Base-by-base conservation (phyloP, 2,113 vertebrate genomes). In the Vicugna pacos region DNA sequence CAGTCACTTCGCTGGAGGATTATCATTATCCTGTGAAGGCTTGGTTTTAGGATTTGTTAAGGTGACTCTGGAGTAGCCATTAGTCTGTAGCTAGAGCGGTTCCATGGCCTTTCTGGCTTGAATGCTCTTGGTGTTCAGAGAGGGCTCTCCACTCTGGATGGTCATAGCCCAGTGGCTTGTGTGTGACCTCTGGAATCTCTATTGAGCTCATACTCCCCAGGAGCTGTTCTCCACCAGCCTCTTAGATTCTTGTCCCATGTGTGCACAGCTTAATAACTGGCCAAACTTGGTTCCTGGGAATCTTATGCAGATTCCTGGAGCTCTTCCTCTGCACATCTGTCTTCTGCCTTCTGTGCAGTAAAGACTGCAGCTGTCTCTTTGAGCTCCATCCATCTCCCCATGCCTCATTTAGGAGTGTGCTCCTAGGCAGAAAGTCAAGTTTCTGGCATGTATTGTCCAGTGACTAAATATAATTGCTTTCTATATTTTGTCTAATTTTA, bases 381-480 rank as follows among this genome's bases (percentile, higher is more conserved):
- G 9, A 62, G 17, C 6, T 83, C 32, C 3, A 17, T 38, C 11
- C 1, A 26, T 30, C 67, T 93, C 15, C 3, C 8, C 88, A 30
- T 38, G 28, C 19, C 28, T 95, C 12, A 50, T 26, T 50, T 83
- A 93, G 48, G 10, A 67, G 91, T 30, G 24, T 46, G 50, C 15
- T 26, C n/a, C 38, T 56, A 72, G 24, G n/a, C 60, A 73, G 76
- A 87, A 91, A 83, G 30, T n/a, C 54, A 84, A 12, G 26, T 8
- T 92, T 86, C 24, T 81, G 50, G 10, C 90, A 1, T 35, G 32
- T 81, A 19, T 92, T 81, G 30, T 48, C 8, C 20, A 89, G n/a
- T 86, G 42, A 56, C 58, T 91, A 89, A 73, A 79, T 67, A 65
- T 76, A 91, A 65, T 80, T 90, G 32, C 24, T 65, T 75, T 92